These are phyloP conservation scores for Cranoglanis bouderius DNA, from an alignment of 2,113 vertebrate species.

Conservation along the genomic window DNA sequence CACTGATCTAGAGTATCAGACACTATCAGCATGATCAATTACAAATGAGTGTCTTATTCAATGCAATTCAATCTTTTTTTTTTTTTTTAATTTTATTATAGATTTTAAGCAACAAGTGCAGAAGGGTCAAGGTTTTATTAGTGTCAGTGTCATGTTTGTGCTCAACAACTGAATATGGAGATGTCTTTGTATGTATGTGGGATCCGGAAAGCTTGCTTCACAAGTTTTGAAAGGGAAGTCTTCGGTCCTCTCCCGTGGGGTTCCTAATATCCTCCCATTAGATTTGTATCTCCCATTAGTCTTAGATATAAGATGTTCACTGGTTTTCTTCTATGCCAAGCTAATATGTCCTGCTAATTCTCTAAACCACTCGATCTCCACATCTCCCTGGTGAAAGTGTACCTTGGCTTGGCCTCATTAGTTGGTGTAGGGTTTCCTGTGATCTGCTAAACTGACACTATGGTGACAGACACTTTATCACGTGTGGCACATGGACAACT, in stretches of 20 bases:
- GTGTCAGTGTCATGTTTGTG: not conserved
- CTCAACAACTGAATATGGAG: not conserved
- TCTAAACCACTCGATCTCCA: not conserved
- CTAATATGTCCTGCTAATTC: not conserved
- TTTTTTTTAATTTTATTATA: not conserved
- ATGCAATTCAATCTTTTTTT: not conserved
- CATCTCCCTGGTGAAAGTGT: not conserved
- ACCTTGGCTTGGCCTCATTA: slow-evolving; percentile 14
- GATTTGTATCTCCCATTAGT: no score
- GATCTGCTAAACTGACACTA: slow-evolving; percentile 31
- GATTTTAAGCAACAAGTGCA: not conserved
- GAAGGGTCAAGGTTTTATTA: not conserved
- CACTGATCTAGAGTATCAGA: not conserved
- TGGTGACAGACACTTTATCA: not conserved
- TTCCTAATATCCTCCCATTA: not conserved
- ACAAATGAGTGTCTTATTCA: not conserved
- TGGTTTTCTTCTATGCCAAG: not conserved
- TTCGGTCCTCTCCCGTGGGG: not conserved
- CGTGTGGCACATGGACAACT: not conserved
- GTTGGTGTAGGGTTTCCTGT: slow-evolving; percentile 33
- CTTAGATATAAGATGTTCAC: not conserved
- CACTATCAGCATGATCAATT: not conserved
- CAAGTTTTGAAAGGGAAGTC: not conserved
- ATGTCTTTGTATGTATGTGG: not conserved
- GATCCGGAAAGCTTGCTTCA: not conserved